Conservation (phyloP, 2,888 invertebrate species). For the Coleophora flavipennella region DNA sequence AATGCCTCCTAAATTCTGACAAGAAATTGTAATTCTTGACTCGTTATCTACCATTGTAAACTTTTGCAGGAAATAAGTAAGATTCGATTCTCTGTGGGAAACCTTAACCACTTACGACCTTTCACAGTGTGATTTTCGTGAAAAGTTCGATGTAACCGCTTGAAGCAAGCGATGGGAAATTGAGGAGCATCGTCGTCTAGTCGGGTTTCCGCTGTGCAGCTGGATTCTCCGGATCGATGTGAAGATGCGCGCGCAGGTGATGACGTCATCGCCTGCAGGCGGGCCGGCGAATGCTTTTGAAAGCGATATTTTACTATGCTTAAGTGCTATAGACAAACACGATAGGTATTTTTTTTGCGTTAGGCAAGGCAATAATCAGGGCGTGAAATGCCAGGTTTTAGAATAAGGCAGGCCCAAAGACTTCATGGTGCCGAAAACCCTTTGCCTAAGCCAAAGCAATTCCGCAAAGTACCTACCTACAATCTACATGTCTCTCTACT, state of each 20-base stretch:
- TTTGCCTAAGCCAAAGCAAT: no score
- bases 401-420: no score
- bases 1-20: no score
- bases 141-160: constrained; percentile 29
- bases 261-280: constrained; percentile 62
- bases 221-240: constrained; percentile 53
- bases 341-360: no score
- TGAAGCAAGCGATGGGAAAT: constrained; percentile 26
- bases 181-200: constrained; percentile 15
- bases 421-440: no score
- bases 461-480: no score
- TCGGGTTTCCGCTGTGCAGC: constrained; percentile 42
- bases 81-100: constrained; percentile 11
- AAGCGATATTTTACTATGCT: constrained; percentile 13
- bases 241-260: constrained; percentile 55
- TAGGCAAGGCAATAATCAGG: no score
- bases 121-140: constrained; percentile 21
- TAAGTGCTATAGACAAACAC: no score
- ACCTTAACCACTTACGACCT: constrained; percentile 24
- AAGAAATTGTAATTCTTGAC: no score
- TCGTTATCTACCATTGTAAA: no score
- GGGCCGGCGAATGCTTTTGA: constrained; percentile 42
- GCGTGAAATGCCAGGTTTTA: no score
- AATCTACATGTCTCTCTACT: no score
- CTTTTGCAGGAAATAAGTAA: constrained; percentile 8